phyloP scores from a whole-genome alignment of 2,888 invertebrate genomes.

The Troides aeacus region DNA sequence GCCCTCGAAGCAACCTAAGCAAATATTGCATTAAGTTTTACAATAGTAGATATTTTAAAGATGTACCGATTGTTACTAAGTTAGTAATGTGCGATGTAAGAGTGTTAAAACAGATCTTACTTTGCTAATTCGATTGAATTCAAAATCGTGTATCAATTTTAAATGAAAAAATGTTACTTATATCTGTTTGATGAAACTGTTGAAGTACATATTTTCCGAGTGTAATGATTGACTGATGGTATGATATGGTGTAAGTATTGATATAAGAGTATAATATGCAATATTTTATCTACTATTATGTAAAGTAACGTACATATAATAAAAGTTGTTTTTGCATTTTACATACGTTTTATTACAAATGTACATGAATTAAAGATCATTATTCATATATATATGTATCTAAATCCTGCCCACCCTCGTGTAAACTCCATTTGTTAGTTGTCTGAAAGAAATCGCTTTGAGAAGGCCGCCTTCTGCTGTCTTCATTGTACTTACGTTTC shows the following conservation, averaged over 20 bases:
- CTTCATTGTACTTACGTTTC: no score
- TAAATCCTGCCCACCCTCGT: no score
- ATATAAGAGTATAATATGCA: conserved; percentile 42
- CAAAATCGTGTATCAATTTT: background rate
- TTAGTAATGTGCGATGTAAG: conserved; percentile 28
- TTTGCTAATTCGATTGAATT: background rate
- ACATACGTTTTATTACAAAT: conserved; percentile 18
- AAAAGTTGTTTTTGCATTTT: conserved; percentile 49
- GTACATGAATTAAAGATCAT: background rate
- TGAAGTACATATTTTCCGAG: conserved; percentile 26
- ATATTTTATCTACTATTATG: conserved; percentile 50
- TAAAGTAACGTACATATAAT: conserved; percentile 54
- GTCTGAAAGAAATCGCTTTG: no score
- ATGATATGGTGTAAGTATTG: conserved; percentile 43
- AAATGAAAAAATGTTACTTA: conserved; percentile 5
- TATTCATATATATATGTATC: no score
- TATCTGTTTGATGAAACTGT: conserved; percentile 10
- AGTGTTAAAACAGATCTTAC: background rate
- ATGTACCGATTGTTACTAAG: conserved; percentile 10
- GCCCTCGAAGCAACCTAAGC: conserved; percentile 74
- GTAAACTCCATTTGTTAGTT: no score
- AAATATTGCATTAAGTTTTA: conserved; percentile 63
- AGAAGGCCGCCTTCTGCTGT: no score
- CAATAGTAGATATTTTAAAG: conserved; percentile 26
- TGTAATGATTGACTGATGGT: conserved; percentile 42